A percentile compares a stretch with the other conserved stretches of the same genome.
These are phyloP conservation scores for Conus canariensis DNA, from an alignment of 2,888 invertebrate species.

Conservation along the genomic window DNA sequence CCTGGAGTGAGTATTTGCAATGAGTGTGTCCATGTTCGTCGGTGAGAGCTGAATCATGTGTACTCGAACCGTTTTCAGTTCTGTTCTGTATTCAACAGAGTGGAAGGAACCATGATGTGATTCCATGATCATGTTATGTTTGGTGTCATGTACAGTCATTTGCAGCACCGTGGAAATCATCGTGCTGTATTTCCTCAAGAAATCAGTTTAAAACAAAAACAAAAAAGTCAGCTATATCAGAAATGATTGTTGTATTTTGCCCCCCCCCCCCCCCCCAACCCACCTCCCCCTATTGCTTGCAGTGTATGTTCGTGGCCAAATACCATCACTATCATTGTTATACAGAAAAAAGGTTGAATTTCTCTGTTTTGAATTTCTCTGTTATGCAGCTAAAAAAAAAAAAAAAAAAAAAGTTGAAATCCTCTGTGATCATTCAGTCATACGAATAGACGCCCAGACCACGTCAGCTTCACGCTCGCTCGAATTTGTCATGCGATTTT, in stretches of 20 bases:
- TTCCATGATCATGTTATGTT: neutral
- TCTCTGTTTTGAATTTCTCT: neutral
- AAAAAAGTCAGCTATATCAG: neutral
- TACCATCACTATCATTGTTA: neutral
- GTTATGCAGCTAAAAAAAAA: neutral
- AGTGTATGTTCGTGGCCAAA: neutral
- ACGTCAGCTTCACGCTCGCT: neutral
- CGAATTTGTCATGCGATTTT: neutral
- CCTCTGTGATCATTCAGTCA: constrained; percentile 5
- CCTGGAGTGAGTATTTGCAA: neutral
- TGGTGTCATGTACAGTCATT: neutral
- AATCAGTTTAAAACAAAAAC: neutral
- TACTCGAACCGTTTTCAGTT: neutral
- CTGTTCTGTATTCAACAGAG: neutral
- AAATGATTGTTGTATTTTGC: neutral
- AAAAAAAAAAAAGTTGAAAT: neutral
- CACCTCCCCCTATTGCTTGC: neutral
- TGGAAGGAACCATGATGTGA: neutral
- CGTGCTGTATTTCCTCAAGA: neutral
- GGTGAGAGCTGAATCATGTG: neutral
- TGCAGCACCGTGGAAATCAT: neutral
- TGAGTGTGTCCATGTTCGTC: neutral
- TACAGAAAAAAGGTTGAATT: neutral
- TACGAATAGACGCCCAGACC: neutral
- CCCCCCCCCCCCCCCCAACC: neutral